Conservation (phyloP, 1,140 invertebrate species). For the Lepidurus arcticus region DNA sequence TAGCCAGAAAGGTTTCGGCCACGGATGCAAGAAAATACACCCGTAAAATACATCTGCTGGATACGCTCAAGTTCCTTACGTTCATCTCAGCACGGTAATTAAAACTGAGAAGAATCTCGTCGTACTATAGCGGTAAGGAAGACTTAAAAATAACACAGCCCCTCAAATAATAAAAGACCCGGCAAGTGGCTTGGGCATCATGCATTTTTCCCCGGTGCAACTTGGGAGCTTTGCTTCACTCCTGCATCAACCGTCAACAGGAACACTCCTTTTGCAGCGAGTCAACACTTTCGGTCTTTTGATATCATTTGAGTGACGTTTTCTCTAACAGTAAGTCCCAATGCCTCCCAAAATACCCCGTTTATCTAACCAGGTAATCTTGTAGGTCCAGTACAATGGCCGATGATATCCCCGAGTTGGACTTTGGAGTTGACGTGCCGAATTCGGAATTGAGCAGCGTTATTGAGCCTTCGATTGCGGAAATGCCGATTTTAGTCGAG, state of each 20-base stretch:
- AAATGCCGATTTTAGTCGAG: constrained; percentile 25
- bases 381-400: constrained; percentile 14
- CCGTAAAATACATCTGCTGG: background rate
- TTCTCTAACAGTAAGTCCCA: background rate
- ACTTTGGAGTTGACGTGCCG: background rate
- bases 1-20: background rate
- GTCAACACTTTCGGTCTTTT: background rate
- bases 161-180: background rate
- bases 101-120: background rate
- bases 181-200: background rate
- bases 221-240: background rate
- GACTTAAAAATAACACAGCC: constrained; percentile 3
- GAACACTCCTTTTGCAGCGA: background rate
- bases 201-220: background rate
- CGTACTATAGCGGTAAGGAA: background rate
- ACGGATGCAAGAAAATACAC: constrained; percentile 18
- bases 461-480: background rate
- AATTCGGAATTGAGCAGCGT: background rate
- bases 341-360: background rate
- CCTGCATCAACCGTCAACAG: background rate
- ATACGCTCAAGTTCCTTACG: background rate
- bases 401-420: constrained; percentile 29
- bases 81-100: background rate
- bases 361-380: background rate
- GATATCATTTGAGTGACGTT: background rate